Percentiles rank a stretch among this genome's conserved stretches.
phyloP scores from a whole-genome alignment of 2,113 vertebrate species.

The Diadophis punctatus region DNA sequence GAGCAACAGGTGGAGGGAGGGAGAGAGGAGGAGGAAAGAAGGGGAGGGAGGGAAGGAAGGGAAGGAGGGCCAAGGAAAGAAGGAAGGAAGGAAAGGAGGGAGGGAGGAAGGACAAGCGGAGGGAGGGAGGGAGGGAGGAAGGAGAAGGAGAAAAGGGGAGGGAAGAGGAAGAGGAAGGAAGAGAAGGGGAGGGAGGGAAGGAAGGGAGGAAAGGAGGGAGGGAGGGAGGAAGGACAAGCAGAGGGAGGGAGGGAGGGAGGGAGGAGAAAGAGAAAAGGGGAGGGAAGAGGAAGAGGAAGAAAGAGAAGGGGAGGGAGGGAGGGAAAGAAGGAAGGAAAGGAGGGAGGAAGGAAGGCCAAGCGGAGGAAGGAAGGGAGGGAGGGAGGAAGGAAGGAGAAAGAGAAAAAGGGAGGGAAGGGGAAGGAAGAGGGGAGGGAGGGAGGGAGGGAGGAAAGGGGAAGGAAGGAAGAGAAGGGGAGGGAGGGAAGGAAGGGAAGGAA shows the following conservation, averaged over 20 bases:
- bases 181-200: neutral
- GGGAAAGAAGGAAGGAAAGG: neutral
- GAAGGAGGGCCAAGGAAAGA: too few species aligned
- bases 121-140: too few species aligned
- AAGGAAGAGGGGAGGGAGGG: too few species aligned
- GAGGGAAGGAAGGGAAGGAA: neutral
- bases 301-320: neutral
- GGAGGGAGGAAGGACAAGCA: rapidly evolving
- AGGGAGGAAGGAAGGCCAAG: too few species aligned
- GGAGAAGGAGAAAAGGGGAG: neutral
- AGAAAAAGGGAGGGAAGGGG: neutral
- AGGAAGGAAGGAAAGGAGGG: neutral
- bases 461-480: too few species aligned
- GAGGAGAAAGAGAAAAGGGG: neutral
- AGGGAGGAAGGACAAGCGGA: rapidly evolving
- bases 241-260: too few species aligned
- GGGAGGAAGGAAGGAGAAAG: neutral
- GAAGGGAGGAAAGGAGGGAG: neutral
- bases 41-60: neutral
- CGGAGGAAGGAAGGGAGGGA: too few species aligned
- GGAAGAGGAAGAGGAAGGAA: neutral
- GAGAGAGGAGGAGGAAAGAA: neutral
- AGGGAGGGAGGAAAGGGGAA: neutral
- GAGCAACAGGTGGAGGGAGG: neutral
- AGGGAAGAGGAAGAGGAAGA: too few species aligned